Percentiles rank a stretch among this genome's conserved stretches.
Evolutionary conservation across 2,888 invertebrate species (phyloP).

Genomic region (Hypercompe scribonia): DNA sequence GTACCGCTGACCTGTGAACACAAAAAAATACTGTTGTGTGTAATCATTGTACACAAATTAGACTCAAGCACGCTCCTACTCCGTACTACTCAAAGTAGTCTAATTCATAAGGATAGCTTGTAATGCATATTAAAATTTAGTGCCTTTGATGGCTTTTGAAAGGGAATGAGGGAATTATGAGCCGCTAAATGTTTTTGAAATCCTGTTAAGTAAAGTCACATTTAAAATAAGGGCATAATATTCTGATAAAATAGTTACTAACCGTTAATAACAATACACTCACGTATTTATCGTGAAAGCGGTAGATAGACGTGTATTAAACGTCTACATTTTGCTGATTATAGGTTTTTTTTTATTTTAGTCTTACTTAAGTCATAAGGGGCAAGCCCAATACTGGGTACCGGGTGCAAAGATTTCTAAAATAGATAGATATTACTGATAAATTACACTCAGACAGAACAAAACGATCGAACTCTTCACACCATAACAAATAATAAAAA

Average conservation of each 20-base stretch:
- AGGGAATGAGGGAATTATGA: constrained; percentile 5
- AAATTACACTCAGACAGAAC: too few species aligned
- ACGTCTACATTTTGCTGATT: too few species aligned
- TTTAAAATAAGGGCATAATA: not conserved
- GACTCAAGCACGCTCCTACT: constrained; percentile 38
- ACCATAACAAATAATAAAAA: too few species aligned
- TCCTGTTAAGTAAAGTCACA: not conserved
- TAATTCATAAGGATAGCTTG: constrained; percentile 2
- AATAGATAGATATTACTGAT: too few species aligned
- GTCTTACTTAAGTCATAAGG: too few species aligned
- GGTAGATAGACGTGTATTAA: too few species aligned
- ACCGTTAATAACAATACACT: too few species aligned
- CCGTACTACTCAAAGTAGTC: constrained; percentile 18
- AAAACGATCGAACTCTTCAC: too few species aligned
- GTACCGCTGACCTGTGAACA: constrained; percentile 33
- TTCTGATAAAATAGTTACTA: not conserved
- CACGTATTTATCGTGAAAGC: too few species aligned
- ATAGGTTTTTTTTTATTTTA: too few species aligned
- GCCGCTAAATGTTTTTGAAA: not conserved
- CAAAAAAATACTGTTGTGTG: constrained; percentile 41
- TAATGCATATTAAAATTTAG: constrained; percentile 20
- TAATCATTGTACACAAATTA: constrained; percentile 42
- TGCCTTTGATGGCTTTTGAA: constrained; percentile 11
- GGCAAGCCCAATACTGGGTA: too few species aligned
- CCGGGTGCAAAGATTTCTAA: too few species aligned